Evolutionary conservation across 2,888 invertebrate species (phyloP).

Genomic region (Unio delphinus): DNA sequence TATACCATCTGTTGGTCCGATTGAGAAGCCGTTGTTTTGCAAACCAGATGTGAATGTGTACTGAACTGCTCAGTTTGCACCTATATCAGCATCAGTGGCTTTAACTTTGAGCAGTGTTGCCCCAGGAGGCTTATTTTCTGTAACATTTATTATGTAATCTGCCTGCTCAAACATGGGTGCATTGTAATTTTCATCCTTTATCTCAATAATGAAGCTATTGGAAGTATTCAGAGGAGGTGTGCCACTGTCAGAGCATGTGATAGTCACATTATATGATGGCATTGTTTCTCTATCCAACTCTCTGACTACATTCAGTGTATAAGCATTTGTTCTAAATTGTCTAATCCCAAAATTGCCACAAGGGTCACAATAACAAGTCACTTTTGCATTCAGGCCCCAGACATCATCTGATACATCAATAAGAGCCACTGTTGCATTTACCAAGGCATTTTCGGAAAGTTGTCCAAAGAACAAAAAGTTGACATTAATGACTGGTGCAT

Average conservation of each 20-base stretch:
- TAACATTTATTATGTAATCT: constrained; percentile 34
- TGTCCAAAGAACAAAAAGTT: constrained; percentile 77
- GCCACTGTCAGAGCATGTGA: constrained; percentile 77
- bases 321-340: constrained; percentile 39
- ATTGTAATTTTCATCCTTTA: constrained; percentile 93
- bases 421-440: constrained; percentile 93
- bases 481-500: constrained; percentile 87
- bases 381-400: constrained; percentile 55
- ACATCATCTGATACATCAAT: constrained; percentile 80
- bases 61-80: constrained; percentile 23
- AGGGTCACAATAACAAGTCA: constrained; percentile 47
- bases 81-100: constrained; percentile 81
- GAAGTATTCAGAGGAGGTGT: constrained; percentile 39
- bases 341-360: constrained; percentile 23
- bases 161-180: constrained; percentile 83
- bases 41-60: constrained; percentile 29
- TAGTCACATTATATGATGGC: constrained; percentile 61
- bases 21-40: constrained; percentile 18
- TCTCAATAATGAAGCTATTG: constrained; percentile 46
- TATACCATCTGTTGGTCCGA: constrained; percentile 36
- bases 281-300: constrained; percentile 53
- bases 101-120: constrained; percentile 82
- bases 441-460: constrained; percentile 79
- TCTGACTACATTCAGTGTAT: constrained; percentile 72
- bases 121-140: constrained; percentile 48